These are phyloP conservation scores for Sprattus sprattus DNA, from an alignment of 2,113 vertebrate genomes.

Conservation along the genomic window DNA sequence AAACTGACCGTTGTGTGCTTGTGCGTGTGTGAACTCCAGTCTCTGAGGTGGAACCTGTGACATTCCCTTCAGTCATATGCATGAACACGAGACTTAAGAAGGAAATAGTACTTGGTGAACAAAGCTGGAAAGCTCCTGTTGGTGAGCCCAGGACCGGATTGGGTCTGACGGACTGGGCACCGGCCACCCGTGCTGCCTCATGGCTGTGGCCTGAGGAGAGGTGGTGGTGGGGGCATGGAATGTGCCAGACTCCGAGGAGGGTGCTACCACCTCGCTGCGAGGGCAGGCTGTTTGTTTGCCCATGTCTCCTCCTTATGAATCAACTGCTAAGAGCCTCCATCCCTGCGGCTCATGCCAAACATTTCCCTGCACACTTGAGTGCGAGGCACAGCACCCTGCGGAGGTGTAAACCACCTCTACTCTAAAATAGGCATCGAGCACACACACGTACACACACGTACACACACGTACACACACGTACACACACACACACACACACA, in stretches of 20 bases:
- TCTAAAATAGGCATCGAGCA: background rate
- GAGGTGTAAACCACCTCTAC: conserved; percentile 3
- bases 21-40: no score
- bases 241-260: background rate
- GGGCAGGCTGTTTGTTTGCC: conserved; percentile 11
- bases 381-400: background rate
- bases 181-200: background rate
- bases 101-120: no score
- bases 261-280: background rate
- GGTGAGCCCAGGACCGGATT: background rate
- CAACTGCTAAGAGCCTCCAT: background rate
- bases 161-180: background rate
- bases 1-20: background rate
- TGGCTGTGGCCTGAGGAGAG: background rate
- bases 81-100: background rate
- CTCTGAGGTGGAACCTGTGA: no score
- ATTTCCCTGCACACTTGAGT: conserved; percentile 10
- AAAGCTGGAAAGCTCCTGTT: background rate
- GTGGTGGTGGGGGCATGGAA: background rate
- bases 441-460: no score
- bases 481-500: background rate
- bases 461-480: background rate
- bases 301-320: background rate
- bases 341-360: background rate
- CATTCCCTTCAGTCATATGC: no score